Evolutionary conservation across 2,797 vertebrate genomes (phyloP), one percentile per base, ranked within the genome.

Genomic region (Champsocephalus gunnari): DNA sequence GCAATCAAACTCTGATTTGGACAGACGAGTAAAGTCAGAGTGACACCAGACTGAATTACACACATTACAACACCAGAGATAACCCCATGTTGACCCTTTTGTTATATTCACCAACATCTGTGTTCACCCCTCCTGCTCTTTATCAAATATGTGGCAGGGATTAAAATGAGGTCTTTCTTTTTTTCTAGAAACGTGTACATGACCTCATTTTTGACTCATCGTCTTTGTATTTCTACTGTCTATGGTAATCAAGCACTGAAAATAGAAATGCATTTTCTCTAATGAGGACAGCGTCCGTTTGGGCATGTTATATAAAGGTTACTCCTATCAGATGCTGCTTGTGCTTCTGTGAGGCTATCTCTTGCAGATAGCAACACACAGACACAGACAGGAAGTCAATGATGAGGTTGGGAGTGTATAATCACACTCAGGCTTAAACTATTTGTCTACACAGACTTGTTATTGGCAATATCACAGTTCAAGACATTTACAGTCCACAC

Each of bases 401-500:
- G 67, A 70, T 75, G 75, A 72, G 69, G 73, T 51, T 12, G 56
- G 71, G 55, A 34, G 58, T 48, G 78, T 77, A 75, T 66, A 87
- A 87, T 67, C 79, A 82, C 76, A 66, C 54, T 64, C 13, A 12
- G 55, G 58, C 83, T 78, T 43, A 62, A 77, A 64, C 70, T 71
- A 64, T 80, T 79, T 80, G 75, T 83, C 81, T 80, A 47, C 79
- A 70, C 75, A 3, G 56, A 57, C 78, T 71, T 59, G 57, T 67
- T 79, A 75, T 79, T 77, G 85, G 66, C 70, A 83, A 66, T 41
- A 71, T 87, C 73, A 78, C 79, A 54, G 62, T 57, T 51, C 32
- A 19, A 57, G 75, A 74, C 77, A 66, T 86, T 78, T 74, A 69
- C 71, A 81, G 75, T 71, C 74, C 10, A 13, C 63, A 47, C 63